Evolutionary conservation across 2,797 vertebrate species (phyloP), one percentile per base, ranked within the genome.

Genomic region (Lepidocolaptes lacrymiger): DNA sequence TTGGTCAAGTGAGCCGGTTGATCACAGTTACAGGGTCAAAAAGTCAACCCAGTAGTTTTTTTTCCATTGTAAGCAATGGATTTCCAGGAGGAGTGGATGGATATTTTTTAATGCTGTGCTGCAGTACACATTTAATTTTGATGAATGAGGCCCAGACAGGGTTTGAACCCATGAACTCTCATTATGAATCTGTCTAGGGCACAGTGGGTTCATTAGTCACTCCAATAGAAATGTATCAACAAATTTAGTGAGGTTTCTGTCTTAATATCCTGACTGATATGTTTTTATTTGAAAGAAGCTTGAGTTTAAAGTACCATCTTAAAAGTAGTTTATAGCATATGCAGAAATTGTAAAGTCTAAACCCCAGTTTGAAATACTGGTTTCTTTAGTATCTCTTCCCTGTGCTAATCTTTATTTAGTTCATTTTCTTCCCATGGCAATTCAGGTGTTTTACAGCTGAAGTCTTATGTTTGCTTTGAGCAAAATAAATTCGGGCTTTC

Each of bases 161-260:
- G 85, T 92, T 94, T 97, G 96, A 97, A 97, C 97, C 96, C 72
- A 85, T 97, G 96, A 97, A 97, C 97, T 96, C 95, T 94, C 94
- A 91, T 97, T 96, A 95, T 96, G 97, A 88, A 95, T 97, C 96
- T 97, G 95, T 96, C 95, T 96, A 96, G 93, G 93, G 92, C 95
- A 93, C 84, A 68, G 61, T 89, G 93, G 81, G 92, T 97, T 97
- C 96, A 97, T 97, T 97, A 97, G 95, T 97, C 96, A 97, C 85
- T 96, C 88, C 88, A 87, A 4, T 77, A 76, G 95, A 95, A 94
- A 94, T 76, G 81, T 93, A 96, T 94, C 96, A 97, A 97, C 96
- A 97, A 93, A 94, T 93, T 94, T 89, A 94, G 81, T 55, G 74
- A 87, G 85, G 81, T 94, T 96, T 96, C 85, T 94, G 2, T 95